A percentile compares a stretch with the other conserved stretches of the same genome.
Evolutionary conservation across 1,140 invertebrate species (phyloP).

Genomic region (Gonioctena quinquepunctata): DNA sequence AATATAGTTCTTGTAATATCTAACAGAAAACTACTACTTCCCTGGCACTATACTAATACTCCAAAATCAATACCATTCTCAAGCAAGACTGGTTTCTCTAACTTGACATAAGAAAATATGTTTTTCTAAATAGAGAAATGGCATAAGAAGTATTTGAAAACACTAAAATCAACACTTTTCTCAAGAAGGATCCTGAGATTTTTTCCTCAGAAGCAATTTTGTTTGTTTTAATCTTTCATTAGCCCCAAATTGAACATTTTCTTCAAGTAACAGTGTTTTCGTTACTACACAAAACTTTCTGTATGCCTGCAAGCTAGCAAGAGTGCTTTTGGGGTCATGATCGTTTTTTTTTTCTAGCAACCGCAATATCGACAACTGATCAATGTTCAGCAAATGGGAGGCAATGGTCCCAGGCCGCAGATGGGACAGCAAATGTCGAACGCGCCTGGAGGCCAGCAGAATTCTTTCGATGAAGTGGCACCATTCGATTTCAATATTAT

Average conservation of each 20-base stretch:
- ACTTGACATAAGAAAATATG: no score
- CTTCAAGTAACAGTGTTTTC: background rate
- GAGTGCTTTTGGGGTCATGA: no score
- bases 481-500: constrained; percentile 44
- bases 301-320: no score
- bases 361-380: constrained; percentile 54
- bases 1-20: no score
- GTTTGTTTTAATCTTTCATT: background rate
- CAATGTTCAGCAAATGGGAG: constrained; percentile 50
- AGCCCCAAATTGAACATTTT: background rate
- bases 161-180: background rate
- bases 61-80: no score
- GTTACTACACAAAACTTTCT: background rate
- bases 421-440: constrained; percentile 51
- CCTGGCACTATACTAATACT: no score
- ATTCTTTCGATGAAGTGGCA: constrained; percentile 48
- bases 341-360: constrained; percentile 43
- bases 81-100: no score
- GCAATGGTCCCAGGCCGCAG: constrained; percentile 44
- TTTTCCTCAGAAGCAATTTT: background rate
- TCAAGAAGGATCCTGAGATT: background rate
- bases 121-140: no score
- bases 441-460: constrained; percentile 40
- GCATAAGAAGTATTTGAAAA: no score
- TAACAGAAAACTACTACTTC: no score